phyloP scores from a whole-genome alignment of 2,113 vertebrate species.

The Alces alces region DNA sequence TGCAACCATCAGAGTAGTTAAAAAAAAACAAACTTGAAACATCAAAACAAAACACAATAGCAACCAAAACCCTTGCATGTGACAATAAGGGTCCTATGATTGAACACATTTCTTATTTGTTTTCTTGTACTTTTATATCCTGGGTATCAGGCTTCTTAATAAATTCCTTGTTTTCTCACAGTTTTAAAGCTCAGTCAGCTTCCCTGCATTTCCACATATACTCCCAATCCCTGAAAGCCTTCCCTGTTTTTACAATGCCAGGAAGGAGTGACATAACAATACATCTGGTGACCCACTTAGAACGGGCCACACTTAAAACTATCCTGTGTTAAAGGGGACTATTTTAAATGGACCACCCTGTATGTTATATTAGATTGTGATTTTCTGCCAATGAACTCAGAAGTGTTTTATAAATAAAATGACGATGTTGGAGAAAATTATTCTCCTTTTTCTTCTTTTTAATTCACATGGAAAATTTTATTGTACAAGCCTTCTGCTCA shows the following conservation, averaged over 20 bases:
- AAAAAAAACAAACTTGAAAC: not conserved
- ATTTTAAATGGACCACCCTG: constrained; percentile 20
- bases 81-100: not conserved
- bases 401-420: constrained; percentile 45
- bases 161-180: not conserved
- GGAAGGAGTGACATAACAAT: constrained; percentile 7
- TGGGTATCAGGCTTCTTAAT: not conserved
- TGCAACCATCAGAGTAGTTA: not conserved
- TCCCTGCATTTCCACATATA: not conserved
- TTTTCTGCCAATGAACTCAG: constrained; percentile 8
- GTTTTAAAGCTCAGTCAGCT: not conserved
- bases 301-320: constrained; percentile 18
- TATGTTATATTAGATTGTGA: not conserved
- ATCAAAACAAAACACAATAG: not conserved
- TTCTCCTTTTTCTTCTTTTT: not conserved
- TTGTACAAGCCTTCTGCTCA: not conserved
- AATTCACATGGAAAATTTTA: constrained; percentile 29
- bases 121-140: not conserved
- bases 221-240: not conserved
- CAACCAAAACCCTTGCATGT: not conserved
- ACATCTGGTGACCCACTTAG: constrained; percentile 48
- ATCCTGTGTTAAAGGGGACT: not conserved
- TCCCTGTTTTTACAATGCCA: constrained; percentile 6
- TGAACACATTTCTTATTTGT: not conserved
- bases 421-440: not conserved